Conservation (phyloP, 2,113 vertebrate genomes). For the Corvus hawaiiensis region DNA sequence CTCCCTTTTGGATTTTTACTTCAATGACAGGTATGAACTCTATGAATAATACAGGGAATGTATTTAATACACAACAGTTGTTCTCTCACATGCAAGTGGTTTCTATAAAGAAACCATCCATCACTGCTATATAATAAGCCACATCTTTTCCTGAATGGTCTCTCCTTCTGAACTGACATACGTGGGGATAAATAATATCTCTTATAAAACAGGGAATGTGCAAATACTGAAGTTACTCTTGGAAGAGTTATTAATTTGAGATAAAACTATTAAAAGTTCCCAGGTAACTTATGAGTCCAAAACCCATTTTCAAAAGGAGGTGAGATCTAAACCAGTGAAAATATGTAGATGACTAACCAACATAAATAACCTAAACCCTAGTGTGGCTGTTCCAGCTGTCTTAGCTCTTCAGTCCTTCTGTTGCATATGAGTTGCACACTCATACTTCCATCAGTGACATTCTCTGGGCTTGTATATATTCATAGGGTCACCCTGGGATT, state of each 20-base stretch:
- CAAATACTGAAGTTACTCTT: not conserved
- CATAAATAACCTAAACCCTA: not conserved
- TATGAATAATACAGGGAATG: not conserved
- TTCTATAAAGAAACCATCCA: conserved; percentile 33
- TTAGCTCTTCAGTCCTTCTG: not conserved
- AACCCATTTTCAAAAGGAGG: not conserved
- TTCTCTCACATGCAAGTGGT: conserved; percentile 13
- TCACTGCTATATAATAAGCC: conserved; percentile 2
- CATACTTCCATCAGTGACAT: not conserved
- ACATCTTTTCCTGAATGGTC: not conserved
- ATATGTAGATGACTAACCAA: not conserved
- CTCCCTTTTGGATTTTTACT: not conserved
- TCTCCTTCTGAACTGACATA: conserved; percentile 24
- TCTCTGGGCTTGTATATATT: not conserved
- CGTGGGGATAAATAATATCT: not conserved
- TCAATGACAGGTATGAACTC: not conserved
- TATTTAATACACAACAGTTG: conserved; percentile 32
- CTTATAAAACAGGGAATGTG: conserved; percentile 3
- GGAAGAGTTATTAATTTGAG: not conserved
- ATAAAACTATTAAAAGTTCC: not conserved
- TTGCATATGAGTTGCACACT: fast-evolving
- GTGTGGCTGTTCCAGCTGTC: not conserved
- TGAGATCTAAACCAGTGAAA: not conserved
- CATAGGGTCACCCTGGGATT: not conserved
- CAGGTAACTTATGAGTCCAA: not conserved